Conservation (phyloP, 2,797 vertebrate genomes). For the Chelmon rostratus region DNA sequence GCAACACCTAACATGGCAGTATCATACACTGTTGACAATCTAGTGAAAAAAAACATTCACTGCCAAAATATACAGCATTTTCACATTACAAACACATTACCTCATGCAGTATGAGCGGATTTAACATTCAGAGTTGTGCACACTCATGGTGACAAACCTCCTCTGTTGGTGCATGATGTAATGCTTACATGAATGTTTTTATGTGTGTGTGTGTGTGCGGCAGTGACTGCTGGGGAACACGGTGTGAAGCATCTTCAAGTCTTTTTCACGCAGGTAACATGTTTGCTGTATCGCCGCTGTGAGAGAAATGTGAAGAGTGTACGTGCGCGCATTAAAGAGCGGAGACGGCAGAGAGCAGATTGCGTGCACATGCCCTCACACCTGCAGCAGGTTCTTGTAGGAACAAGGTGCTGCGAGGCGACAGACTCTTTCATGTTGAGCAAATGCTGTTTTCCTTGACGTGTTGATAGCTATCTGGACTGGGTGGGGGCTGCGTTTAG, state of each 20-base stretch:
- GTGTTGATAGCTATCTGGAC: conserved; percentile 47
- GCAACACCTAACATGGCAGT: neutral
- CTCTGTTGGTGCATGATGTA: conserved; percentile 16
- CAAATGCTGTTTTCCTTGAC: conserved; percentile 34
- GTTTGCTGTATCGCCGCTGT: neutral
- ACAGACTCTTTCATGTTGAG: conserved; percentile 54
- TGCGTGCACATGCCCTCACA: conserved; percentile 20
- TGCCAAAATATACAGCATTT: neutral
- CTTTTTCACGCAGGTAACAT: neutral
- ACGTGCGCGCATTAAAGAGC: neutral
- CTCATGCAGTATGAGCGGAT: neutral
- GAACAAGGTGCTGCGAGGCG: conserved; percentile 20
- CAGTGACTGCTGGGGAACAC: neutral
- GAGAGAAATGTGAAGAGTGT: neutral
- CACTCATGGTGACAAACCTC: conserved; percentile 5
- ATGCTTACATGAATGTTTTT: neutral
- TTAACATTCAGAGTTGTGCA: neutral
- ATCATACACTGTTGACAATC: neutral
- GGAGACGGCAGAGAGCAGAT: neutral
- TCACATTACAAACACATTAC: neutral
- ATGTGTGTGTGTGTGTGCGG: neutral
- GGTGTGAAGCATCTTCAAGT: conserved; percentile 3
- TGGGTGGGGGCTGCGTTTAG: conserved; percentile 41
- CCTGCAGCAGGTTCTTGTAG: conserved; percentile 40
- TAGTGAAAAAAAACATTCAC: neutral